Evolutionary conservation across 2,113 vertebrate genomes (phyloP).

Genomic region (Tinamus guttatus): DNA sequence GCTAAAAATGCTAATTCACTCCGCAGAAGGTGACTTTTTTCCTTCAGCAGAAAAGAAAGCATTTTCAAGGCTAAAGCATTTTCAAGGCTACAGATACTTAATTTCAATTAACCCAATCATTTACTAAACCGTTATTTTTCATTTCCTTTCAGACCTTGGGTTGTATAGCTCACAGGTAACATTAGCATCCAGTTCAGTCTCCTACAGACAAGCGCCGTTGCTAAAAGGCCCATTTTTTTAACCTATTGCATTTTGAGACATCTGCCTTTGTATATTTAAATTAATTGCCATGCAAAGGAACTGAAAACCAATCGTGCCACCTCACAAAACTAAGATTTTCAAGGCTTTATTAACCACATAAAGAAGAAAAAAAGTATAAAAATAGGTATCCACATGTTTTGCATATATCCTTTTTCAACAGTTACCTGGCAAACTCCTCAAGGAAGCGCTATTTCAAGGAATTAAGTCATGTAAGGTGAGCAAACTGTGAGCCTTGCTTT

Average conservation of each 20-base stretch:
- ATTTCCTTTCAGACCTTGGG: background rate
- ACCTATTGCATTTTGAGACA: background rate
- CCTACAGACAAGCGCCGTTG: background rate
- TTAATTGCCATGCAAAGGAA: background rate
- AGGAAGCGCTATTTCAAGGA: background rate
- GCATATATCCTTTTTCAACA: background rate
- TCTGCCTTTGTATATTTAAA: background rate
- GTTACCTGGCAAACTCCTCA: background rate
- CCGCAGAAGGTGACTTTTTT: background rate
- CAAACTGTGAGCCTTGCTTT: background rate
- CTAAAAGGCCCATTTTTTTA: background rate
- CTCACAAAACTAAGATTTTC: background rate
- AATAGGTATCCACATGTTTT: fast-evolving
- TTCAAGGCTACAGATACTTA: background rate
- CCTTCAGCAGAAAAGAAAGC: background rate
- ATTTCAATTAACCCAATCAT: background rate
- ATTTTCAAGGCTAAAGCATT: background rate
- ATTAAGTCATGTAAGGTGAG: background rate
- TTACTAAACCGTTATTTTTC: background rate
- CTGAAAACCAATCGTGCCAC: background rate
- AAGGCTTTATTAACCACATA: background rate
- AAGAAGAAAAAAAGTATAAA: background rate
- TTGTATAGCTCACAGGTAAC: background rate
- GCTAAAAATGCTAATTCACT: background rate
- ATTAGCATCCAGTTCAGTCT: background rate